phyloP scores from a whole-genome alignment of 2,888 invertebrate genomes.

The Aleiodes alternator region DNA sequence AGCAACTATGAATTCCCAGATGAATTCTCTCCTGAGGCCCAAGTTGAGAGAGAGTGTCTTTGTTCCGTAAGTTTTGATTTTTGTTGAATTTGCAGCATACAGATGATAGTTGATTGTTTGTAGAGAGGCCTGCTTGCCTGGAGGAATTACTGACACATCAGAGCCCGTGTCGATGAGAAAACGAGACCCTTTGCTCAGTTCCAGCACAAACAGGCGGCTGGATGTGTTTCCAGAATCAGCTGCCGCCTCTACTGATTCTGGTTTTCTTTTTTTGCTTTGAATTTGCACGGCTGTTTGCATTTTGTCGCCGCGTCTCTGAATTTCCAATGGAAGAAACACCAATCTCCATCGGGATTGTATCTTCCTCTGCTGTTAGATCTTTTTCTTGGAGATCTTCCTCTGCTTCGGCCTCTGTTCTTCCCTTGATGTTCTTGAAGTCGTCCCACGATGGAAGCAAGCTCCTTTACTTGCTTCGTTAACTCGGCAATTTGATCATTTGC shows the following conservation, averaged over 20 bases:
- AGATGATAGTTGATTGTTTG: neutral
- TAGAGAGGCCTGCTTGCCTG: neutral
- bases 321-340: too few species aligned
- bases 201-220: constrained; percentile 8
- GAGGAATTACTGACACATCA: constrained; percentile 9
- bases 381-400: too few species aligned
- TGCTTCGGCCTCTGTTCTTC: too few species aligned
- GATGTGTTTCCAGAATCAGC: neutral
- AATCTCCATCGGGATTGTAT: too few species aligned
- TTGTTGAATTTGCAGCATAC: neutral
- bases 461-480: too few species aligned
- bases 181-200: neutral
- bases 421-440: too few species aligned
- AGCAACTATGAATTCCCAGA: constrained; percentile 2
- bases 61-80: neutral
- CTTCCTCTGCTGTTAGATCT: too few species aligned
- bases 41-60: neutral
- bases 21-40: neutral
- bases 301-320: too few species aligned
- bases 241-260: constrained; percentile 1
- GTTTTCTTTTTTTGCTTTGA: too few species aligned
- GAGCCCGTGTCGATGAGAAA: constrained; percentile 15
- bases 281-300: too few species aligned
- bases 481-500: too few species aligned
- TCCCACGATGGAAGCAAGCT: too few species aligned